Evolutionary conservation across 2,113 vertebrate species (phyloP).

Genomic region (Thunnus thynnus): DNA sequence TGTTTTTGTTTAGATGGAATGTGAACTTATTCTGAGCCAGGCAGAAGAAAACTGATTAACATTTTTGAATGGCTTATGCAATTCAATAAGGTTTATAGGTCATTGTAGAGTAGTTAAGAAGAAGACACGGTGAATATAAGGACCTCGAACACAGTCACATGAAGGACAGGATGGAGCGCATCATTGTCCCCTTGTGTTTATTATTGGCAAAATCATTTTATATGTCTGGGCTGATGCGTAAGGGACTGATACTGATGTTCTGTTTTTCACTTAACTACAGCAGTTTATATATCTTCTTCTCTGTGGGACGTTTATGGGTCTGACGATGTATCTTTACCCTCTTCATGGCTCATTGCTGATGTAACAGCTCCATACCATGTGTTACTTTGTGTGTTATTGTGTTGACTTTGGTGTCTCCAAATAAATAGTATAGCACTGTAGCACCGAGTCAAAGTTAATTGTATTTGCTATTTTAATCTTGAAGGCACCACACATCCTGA

Average conservation of each 20-base stretch:
- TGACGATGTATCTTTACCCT: too few relatives aligned
- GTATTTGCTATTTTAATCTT: neutral
- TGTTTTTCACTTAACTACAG: neutral
- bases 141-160: neutral
- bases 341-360: too few relatives aligned
- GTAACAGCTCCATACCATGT: too few relatives aligned
- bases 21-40: conserved; percentile 1
- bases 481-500: neutral
- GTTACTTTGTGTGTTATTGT: too few relatives aligned
- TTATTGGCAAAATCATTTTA: neutral
- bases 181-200: neutral
- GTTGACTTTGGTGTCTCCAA: too few relatives aligned
- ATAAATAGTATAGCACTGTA: too few relatives aligned
- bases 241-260: neutral
- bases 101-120: neutral
- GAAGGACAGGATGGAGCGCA: neutral
- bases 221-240: too few relatives aligned
- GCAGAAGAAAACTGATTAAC: neutral
- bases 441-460: neutral
- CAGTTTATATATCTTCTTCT: too few relatives aligned
- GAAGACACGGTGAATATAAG: neutral
- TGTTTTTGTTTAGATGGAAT: conserved; percentile 47
- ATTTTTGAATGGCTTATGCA: neutral
- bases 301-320: too few relatives aligned
- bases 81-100: conserved; percentile 5